Conservation (phyloP, 2,797 vertebrate genomes). For the Lacerta bilineata region DNA sequence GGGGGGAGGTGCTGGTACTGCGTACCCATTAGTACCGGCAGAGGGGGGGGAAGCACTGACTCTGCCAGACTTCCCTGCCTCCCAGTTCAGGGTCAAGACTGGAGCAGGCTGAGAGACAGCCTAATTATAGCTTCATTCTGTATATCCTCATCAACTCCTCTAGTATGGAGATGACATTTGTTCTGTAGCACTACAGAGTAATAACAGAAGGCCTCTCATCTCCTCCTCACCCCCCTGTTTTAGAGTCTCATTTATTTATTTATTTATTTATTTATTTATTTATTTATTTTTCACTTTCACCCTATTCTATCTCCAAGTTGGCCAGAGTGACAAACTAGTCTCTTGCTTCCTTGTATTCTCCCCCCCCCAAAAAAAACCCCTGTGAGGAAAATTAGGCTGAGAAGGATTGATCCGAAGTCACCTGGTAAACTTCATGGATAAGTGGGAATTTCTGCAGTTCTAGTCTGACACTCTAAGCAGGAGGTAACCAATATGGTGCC, state of each 20-base stretch:
- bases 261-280: too few species aligned
- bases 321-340: not conserved
- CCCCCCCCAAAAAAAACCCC: too few species aligned
- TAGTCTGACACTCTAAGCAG: too few species aligned
- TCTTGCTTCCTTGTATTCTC: too few species aligned
- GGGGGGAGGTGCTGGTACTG: too few species aligned
- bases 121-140: not conserved
- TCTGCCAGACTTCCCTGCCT: not conserved
- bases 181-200: not conserved
- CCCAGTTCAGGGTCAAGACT: not conserved
- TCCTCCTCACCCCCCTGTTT: not conserved
- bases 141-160: not conserved
- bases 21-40: too few species aligned
- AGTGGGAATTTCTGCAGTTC: too few species aligned
- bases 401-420: too few species aligned
- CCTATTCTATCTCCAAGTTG: not conserved
- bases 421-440: too few species aligned
- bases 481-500: too few species aligned
- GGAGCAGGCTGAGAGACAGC: not conserved
- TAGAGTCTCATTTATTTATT: not conserved
- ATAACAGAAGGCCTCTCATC: not conserved
- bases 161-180: not conserved
- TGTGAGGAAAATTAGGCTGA: too few species aligned
- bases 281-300: not conserved
- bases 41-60: too few species aligned